Evolutionary conservation across 2,113 vertebrate species (phyloP), one percentile per base, ranked within the genome.

Genomic region (Oryzias woworae): DNA sequence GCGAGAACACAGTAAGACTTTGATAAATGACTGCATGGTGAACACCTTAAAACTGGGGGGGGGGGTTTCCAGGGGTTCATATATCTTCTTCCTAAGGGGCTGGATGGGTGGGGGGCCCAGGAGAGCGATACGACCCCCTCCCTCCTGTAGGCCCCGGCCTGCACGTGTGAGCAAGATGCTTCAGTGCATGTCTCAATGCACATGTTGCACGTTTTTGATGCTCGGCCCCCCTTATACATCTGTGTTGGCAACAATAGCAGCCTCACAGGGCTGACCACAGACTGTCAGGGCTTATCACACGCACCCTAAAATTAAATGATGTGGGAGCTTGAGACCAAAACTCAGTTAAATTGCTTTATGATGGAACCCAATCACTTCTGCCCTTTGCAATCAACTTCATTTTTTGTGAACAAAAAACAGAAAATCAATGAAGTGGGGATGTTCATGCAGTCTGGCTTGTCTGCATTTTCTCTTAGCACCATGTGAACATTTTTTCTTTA

Each of bases 191-290:
- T 67, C 74, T 73, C 54, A 28, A 0, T 67, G 56, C 18, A 17
- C 56, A 72, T 48, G 26, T 17, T 51, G 36, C 86, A 85, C 74
- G 72, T 81, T 83, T 66, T 90, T 68, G 45, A 43, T 12, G 62
- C 71, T 90, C 88, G 87, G 74, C 72, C 81, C 73, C 53, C 69
- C 36, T 36, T 79, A 53, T 85, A 87, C 89, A 90, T 92, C 85
- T 89, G 89, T 55, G 73, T 62, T 69, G 62, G 69, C 70, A 69
- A 73, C 81, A 72, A 85, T 68, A 75, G 67, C 48, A 13, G 16
- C 68, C 80, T 81, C 75, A 58, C 61, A 70, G 78, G 80, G 81
- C 48, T 68, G 72, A 77, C 75, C 66, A 49, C 71, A 72, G 82
- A 75, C 81, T 89, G 89, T 91, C 87, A 89, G 53, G 69, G 69